phyloP scores from a whole-genome alignment of 2,797 vertebrate genomes.

The Diplodus puntazzo region DNA sequence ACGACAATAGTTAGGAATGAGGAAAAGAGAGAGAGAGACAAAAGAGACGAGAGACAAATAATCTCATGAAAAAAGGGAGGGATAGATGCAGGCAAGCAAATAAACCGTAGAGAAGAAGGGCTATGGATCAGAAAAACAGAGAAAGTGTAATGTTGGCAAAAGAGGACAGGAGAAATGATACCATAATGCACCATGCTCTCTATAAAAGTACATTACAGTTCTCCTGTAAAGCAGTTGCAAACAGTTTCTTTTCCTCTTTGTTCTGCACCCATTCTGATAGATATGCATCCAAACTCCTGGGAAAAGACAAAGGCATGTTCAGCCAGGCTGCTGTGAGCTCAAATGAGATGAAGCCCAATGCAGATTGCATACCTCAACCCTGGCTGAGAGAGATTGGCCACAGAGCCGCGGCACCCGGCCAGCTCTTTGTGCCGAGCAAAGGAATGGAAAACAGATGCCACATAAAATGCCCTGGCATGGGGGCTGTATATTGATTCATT shows the following conservation, averaged over 20 bases:
- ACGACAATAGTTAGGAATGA: conserved; percentile 73
- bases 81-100: conserved; percentile 49
- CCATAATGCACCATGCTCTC: conserved; percentile 30
- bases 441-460: conserved; percentile 86
- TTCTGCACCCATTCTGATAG: conserved; percentile 53
- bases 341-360: conserved; percentile 75
- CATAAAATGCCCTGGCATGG: conserved; percentile 84
- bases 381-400: conserved; percentile 78
- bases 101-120: conserved; percentile 43
- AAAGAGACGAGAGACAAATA: conserved; percentile 45
- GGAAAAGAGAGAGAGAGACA: conserved; percentile 48
- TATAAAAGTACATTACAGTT: conserved; percentile 39
- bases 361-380: conserved; percentile 79
- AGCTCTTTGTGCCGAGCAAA: conserved; percentile 82
- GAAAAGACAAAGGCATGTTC: conserved; percentile 61
- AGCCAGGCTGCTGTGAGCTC: conserved; percentile 63
- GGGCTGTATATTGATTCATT: conserved; percentile 82
- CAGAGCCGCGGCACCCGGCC: conserved; percentile 74
- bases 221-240: conserved; percentile 42
- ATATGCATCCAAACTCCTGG: conserved; percentile 65
- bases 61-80: conserved; percentile 42
- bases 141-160: conserved; percentile 42
- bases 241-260: conserved; percentile 47
- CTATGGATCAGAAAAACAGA: conserved; percentile 46
- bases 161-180: conserved; percentile 34